Evolutionary conservation across 37 sponge, comb jelly and placozoan species (phyloP), one percentile per base, ranked within the genome.

Genomic region (Chondrosia reniformis): DNA sequence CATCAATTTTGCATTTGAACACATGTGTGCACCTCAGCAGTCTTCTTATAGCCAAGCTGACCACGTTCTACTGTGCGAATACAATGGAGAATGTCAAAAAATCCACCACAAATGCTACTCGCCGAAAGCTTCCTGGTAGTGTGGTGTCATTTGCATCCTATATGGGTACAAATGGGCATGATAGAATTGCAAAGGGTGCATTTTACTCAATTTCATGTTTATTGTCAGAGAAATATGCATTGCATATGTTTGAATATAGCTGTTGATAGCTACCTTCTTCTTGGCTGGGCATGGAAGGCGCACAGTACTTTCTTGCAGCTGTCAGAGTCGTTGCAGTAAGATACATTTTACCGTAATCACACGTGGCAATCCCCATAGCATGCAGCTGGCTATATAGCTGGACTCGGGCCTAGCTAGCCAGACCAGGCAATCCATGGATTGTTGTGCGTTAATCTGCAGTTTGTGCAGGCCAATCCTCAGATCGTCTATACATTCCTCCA

Each of bases 61-160:
- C 58, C 58, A 56, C 58, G 27, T 6, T 56, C 58, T 56, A 8
- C 6, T 56, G 58, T 28, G 9, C 27, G 58, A 56, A 56, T 6
- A 6, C 58, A 28, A 2, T 56, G 58, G 7, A 56, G 58, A 6
- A 56, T 56, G 7, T 56, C 58, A 56, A 56, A 56, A 56, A 56
- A 56, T 56, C 58, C 58, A 28, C 58, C 58, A 56, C 58, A 56
- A 56, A 56, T 56, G 58, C 58, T 56, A 56, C 58, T 56, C 7
- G 3, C 9, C 58, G 58, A 56, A 56, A 56, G 58, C 58, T 56
- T 56, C 58, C 58, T 28, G 27, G 58, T 56, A 56, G 58, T 56
- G 58, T 56, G 58, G 58, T 56, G 58, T 56, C 58, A 56, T 56
- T 56, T 56, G 58, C 58, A 56, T 56, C 58, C 58, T 56, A 56